Base-by-base conservation (phyloP, 2,888 invertebrate genomes). In the Lasius fuliginosus region DNA sequence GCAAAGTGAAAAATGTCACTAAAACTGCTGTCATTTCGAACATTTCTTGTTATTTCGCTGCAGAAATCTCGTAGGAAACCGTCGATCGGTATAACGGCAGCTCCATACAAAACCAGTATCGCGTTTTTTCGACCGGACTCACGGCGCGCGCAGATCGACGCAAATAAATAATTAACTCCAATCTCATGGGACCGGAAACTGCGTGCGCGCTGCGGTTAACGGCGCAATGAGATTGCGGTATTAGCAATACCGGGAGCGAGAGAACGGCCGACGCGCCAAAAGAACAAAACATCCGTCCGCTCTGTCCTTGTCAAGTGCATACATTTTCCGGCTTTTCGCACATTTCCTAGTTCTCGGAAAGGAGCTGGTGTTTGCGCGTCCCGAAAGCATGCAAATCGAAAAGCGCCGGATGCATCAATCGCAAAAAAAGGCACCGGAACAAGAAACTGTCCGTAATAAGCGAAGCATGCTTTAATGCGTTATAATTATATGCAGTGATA, bases 191-290 rank as follows among this genome's bases (percentile, higher is more conserved):
- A 12, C 46, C 79, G 79, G 71, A 81, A 81, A 62, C 71, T 46
- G 46, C 46, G 18, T 60, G 11, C 33, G 71, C 42, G 79, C 27
- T 23, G 60, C 60, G 71, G 79, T 71, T 81, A 81, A 81, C 71
- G 79, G 46, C 79, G 18, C 68, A n/a, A 56, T 42, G 60, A 71
- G 73, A 81, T 81, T 81, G 79, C 73, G 49, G 60, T 81, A 81
- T 71, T 60, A 23, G 27, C 73, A 71, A 81, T 79, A 71, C 46
- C 71, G 46, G 15, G 36, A 36, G 49, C 12, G 40, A 30, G 56
- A 56, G 56, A 42, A 68, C 67, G 68, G 9, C 1, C 42, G 18
- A 11, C 40, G 11, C 46, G 8, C 33, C 33, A 62, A 46, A 46
- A 33, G 9, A 60, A 15, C 60, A 36, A 71, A 27, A 62, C 27